phyloP scores from a whole-genome alignment of 1,140 invertebrate species.

The Psix sp. region DNA sequence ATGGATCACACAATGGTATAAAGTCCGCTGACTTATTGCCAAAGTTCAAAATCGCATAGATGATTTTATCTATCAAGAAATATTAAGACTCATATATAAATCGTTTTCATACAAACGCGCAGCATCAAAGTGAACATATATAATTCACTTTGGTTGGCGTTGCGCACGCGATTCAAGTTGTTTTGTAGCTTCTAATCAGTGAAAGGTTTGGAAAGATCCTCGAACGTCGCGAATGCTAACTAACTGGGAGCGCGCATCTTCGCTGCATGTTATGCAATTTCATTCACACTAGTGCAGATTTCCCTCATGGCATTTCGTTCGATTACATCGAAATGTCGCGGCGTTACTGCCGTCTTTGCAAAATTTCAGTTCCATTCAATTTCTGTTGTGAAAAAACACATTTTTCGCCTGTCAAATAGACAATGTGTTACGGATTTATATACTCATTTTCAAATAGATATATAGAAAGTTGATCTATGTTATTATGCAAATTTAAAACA shows the following conservation, averaged over 20 bases:
- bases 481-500: too few species aligned
- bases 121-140: constrained; percentile 1
- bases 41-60: too few species aligned
- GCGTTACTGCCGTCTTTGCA: background rate
- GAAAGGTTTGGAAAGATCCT: constrained; percentile 62
- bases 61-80: too few species aligned
- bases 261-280: constrained; percentile 60
- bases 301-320: constrained; percentile 45
- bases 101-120: background rate
- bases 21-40: too few species aligned
- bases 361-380: background rate
- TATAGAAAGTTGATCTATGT: too few species aligned
- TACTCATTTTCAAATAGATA: too few species aligned
- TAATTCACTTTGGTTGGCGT: constrained; percentile 19
- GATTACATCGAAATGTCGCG: constrained; percentile 35
- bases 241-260: constrained; percentile 53
- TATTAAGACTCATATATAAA: too few species aligned
- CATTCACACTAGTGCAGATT: constrained; percentile 53
- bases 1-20: too few species aligned
- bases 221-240: constrained; percentile 52
- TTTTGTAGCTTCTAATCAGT: constrained; percentile 40
- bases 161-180: constrained; percentile 39
- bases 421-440: too few species aligned
- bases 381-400: background rate
- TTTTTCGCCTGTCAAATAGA: constrained; percentile 31